These are phyloP conservation scores for Eremophila alpestris DNA, from an alignment of 2,797 vertebrate genomes.

Conservation along the genomic window DNA sequence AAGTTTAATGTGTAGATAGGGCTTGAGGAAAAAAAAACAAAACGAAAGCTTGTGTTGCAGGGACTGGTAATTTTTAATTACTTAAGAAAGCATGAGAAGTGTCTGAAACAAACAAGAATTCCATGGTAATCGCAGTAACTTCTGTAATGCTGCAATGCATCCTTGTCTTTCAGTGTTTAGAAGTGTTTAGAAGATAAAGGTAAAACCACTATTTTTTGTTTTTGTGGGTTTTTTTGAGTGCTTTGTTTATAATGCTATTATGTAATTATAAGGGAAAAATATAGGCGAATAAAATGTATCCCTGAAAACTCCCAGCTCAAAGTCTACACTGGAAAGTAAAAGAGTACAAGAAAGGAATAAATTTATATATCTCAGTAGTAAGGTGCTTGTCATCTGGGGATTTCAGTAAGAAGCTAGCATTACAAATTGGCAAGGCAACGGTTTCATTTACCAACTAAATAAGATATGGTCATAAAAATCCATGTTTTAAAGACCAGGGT, in stretches of 20 bases:
- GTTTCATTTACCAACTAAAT: constrained; percentile 35
- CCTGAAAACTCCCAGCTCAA: neutral
- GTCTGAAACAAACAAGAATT: neutral
- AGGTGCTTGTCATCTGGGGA: constrained; percentile 6
- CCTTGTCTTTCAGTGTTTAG: neutral
- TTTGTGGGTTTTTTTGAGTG: neutral
- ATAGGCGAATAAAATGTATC: neutral
- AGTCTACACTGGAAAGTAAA: neutral
- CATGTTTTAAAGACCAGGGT: constrained; percentile 38
- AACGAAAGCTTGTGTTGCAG: neutral
- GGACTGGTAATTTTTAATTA: neutral
- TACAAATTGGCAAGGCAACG: constrained; percentile 26
- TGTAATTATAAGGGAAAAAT: neutral
- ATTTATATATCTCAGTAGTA: neutral
- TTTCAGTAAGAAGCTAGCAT: neutral
- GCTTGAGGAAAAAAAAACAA: neutral
- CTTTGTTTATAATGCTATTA: neutral
- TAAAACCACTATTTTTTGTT: neutral
- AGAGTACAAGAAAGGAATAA: neutral
- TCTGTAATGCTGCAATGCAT: neutral
- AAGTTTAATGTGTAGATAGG: neutral
- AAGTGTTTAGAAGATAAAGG: neutral
- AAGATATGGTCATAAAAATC: constrained; percentile 40
- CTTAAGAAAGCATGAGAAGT: neutral
- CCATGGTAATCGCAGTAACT: neutral